Evolutionary conservation across 2,797 vertebrate genomes (phyloP).

Genomic region (Tapirus indicus): DNA sequence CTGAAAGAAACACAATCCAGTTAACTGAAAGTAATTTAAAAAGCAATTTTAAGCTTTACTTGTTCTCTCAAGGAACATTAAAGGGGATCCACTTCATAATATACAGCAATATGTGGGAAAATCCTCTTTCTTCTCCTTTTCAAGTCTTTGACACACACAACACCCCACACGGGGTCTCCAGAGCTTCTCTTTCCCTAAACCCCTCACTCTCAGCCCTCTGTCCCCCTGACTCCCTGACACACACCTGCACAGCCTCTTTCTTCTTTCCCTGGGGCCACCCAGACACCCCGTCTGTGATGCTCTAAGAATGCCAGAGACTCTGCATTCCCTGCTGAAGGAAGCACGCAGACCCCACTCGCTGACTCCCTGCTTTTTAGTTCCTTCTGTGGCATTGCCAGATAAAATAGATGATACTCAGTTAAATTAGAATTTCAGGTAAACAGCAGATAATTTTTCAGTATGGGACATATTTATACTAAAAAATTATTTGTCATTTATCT

Average conservation of each 20-base stretch:
- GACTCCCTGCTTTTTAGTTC: neutral
- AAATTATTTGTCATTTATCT: neutral
- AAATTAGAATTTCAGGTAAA: slow-evolving; percentile 33
- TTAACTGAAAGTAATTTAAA: slow-evolving; percentile 83
- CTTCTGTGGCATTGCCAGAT: slow-evolving; percentile 16
- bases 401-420: neutral
- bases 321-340: neutral
- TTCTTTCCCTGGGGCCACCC: neutral
- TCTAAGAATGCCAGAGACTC: neutral
- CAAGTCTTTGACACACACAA: neutral
- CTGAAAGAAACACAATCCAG: slow-evolving; percentile 77
- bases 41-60: slow-evolving; percentile 83
- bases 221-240: neutral
- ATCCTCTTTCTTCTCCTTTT: slow-evolving; percentile 40
- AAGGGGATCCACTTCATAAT: slow-evolving; percentile 73
- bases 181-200: neutral
- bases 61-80: slow-evolving; percentile 76
- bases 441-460: neutral
- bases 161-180: neutral
- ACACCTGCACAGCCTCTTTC: slow-evolving; percentile 42
- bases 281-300: neutral
- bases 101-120: slow-evolving; percentile 48
- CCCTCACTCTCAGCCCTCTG: neutral
- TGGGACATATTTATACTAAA: neutral
- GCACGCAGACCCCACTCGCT: neutral